These are phyloP conservation scores for Neelides sp. DNA, from an alignment of 1,140 invertebrate species.

Conservation along the genomic window DNA sequence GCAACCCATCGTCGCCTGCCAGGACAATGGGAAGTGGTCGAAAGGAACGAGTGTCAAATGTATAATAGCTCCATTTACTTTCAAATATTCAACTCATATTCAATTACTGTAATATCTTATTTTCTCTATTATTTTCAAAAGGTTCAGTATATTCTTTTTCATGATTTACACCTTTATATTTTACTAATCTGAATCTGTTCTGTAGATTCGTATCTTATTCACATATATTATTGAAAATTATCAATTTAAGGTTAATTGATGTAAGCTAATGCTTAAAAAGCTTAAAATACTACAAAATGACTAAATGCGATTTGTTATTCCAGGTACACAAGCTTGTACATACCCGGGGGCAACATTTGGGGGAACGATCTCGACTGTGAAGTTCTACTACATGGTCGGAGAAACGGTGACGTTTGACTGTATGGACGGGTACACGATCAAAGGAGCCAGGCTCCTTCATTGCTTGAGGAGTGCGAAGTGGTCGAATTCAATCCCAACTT, in stretches of 20 bases:
- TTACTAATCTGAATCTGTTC: no score
- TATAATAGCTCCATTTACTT: slow-evolving; percentile 31
- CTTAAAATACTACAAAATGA: neutral
- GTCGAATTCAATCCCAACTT: slow-evolving; percentile 14
- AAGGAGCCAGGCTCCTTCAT: slow-evolving; percentile 58
- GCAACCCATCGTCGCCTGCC: slow-evolving; percentile 66
- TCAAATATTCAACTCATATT: no score
- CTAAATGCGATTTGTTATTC: slow-evolving; percentile 2
- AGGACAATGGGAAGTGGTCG: slow-evolving; percentile 77
- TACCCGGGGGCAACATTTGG: slow-evolving; percentile 73
- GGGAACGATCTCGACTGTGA: slow-evolving; percentile 67
- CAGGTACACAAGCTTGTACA: slow-evolving; percentile 65
- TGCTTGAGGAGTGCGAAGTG: slow-evolving; percentile 61
- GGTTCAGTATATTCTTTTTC: no score
- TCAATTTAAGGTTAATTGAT: no score
- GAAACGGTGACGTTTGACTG: slow-evolving; percentile 75
- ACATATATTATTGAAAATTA: no score
- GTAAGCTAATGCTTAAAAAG: neutral
- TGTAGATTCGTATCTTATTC: no score
- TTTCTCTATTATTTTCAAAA: no score
- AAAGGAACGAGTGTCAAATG: slow-evolving; percentile 61
- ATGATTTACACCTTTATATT: no score
- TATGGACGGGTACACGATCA: slow-evolving; percentile 56
- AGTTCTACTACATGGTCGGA: slow-evolving; percentile 72
- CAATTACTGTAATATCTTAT: no score